Conservation (phyloP, 2,888 invertebrate genomes). For the Thyatira batis region DNA sequence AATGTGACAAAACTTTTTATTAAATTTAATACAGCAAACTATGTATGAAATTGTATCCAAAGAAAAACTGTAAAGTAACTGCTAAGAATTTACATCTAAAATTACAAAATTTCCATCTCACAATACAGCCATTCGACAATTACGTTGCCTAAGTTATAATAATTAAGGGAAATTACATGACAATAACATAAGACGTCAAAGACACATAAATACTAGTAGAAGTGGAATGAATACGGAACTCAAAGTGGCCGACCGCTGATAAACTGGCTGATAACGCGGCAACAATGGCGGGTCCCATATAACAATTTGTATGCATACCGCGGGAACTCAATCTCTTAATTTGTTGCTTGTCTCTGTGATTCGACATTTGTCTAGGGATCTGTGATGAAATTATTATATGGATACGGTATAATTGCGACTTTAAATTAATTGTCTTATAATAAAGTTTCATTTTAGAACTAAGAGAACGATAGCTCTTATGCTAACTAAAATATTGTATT, state of each 20-base stretch:
- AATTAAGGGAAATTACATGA: constrained; percentile 9
- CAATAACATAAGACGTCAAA: constrained; percentile 11
- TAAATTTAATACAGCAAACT: no score
- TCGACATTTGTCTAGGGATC: constrained; percentile 39
- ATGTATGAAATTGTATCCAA: no score
- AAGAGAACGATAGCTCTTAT: no score
- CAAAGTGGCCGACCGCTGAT: constrained; percentile 40
- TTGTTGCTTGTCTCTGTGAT: constrained; percentile 59
- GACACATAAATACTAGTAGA: constrained; percentile 27
- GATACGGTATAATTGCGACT: constrained; percentile 22
- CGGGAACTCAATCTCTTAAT: constrained; percentile 69
- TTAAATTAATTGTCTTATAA: not conserved
- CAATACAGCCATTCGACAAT: not conserved
- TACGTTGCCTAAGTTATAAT: constrained; percentile 1
- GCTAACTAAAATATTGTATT: no score
- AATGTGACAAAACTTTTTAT: no score
- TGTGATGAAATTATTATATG: constrained; percentile 7
- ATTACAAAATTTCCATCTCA: not conserved
- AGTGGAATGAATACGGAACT: constrained; percentile 45
- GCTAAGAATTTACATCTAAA: no score
- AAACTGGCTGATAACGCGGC: constrained; percentile 40
- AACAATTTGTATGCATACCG: constrained; percentile 74
- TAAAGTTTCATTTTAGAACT: no score
- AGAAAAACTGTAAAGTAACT: no score
- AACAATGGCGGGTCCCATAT: constrained; percentile 67